Evolutionary conservation across 1,140 invertebrate genomes (phyloP).

Genomic region (Heliconius eleuchia): DNA sequence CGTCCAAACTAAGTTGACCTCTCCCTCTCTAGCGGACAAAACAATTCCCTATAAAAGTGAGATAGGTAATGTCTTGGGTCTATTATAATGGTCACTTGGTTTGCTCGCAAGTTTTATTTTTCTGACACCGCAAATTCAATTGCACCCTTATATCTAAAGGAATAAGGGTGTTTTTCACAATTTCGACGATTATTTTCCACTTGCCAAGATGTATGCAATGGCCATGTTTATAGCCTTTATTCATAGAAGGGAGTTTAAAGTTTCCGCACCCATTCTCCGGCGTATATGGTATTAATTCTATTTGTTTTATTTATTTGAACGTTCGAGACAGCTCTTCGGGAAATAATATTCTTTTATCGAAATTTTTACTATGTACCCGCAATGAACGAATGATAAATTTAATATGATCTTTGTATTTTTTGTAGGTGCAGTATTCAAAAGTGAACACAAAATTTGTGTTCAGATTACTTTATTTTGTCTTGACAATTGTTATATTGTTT

Average conservation of each 20-base stretch:
- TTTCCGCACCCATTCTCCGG: constrained; percentile 40
- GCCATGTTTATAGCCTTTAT: constrained; percentile 51
- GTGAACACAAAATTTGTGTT: background rate
- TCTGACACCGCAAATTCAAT: constrained; percentile 24
- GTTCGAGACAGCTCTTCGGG: constrained; percentile 13
- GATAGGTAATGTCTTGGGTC: constrained; percentile 37
- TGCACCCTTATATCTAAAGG: constrained; percentile 19
- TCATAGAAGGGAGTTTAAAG: constrained; percentile 53
- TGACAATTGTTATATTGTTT: too few relatives aligned
- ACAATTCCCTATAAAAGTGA: constrained; percentile 29
- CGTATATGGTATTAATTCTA: constrained; percentile 31
- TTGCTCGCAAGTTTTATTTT: constrained; percentile 46
- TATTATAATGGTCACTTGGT: constrained; percentile 43
- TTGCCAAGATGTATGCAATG: constrained; percentile 52
- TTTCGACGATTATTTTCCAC: constrained; percentile 24
- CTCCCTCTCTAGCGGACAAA: constrained; percentile 32
- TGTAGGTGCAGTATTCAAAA: background rate
- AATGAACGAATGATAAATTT: constrained; percentile 16
- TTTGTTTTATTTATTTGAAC: constrained; percentile 27
- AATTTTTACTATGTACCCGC: background rate
- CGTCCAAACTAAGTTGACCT: constrained; percentile 51
- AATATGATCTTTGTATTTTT: background rate
- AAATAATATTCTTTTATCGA: constrained; percentile 9
- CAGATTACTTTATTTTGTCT: background rate
- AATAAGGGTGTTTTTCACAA: constrained; percentile 36